phyloP scores from a whole-genome alignment of 1,140 invertebrate species.

The Grapholita molesta region DNA sequence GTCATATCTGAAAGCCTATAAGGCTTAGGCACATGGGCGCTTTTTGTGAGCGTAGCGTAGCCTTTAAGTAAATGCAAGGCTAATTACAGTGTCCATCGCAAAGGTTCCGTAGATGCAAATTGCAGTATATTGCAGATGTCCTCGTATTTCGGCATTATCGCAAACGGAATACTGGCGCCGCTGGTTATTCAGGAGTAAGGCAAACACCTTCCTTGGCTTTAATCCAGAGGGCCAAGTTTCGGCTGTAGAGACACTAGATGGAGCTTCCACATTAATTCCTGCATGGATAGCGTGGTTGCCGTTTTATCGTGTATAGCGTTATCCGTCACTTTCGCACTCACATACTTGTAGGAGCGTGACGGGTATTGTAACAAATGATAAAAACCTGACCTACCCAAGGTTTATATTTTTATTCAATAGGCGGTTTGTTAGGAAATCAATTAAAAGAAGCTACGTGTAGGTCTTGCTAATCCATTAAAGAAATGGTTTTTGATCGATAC shows the following conservation, averaged over 20 bases:
- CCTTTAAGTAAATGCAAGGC: neutral
- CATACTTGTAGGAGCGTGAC: neutral
- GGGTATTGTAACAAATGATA: no score
- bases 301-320: no score
- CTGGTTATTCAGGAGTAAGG: slow-evolving; percentile 65
- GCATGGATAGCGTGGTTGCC: no score
- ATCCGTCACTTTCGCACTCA: neutral
- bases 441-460: no score
- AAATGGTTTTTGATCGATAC: no score
- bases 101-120: neutral
- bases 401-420: no score
- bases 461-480: no score
- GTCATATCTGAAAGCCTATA: no score
- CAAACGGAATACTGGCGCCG: slow-evolving; percentile 50
- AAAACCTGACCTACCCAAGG: no score
- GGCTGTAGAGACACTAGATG: slow-evolving; percentile 32
- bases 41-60: no score
- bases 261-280: neutral
- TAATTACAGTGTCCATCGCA: neutral
- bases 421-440: no score
- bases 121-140: slow-evolving; percentile 31
- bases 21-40: no score
- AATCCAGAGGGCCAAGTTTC: slow-evolving; percentile 54
- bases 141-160: slow-evolving; percentile 50
- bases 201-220: slow-evolving; percentile 72